phyloP scores from a whole-genome alignment of 92 coral and sea anemone species.

The Porites evermanni region DNA sequence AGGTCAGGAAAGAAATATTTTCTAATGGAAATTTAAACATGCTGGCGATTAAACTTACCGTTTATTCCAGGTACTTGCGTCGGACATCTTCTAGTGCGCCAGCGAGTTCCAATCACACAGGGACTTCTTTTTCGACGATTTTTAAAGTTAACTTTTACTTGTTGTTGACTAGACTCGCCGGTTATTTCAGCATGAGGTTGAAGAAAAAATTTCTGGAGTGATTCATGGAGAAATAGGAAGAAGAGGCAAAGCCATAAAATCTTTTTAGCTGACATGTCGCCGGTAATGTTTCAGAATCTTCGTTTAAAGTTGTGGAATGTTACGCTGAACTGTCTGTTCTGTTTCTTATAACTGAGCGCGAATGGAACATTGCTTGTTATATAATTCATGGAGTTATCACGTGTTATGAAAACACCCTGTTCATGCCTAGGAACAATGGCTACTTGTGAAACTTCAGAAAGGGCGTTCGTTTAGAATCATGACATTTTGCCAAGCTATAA shows the following conservation, averaged over 20 bases:
- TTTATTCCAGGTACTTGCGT: not conserved
- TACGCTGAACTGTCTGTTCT: not conserved
- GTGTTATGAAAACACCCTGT: not conserved
- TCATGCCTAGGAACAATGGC: too few species aligned
- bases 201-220: not conserved
- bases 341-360: not conserved
- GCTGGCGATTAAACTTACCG: conserved; percentile 3
- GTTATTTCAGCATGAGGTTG: too few species aligned
- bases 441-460: not conserved
- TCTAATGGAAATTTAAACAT: not conserved
- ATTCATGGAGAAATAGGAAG: not conserved
- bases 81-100: conserved; percentile 21
- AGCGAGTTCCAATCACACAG: conserved; percentile 37
- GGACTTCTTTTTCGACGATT: conserved; percentile 33
- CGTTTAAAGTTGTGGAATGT: not conserved
- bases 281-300: not conserved
- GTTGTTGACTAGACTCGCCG: not conserved
- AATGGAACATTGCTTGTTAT: not conserved
- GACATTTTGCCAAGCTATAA: not conserved
- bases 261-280: not conserved
- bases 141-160: not conserved
- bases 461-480: not conserved
- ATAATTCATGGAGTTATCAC: not conserved
- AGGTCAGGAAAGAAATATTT: not conserved
- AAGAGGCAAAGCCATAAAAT: conserved; percentile 9